A percentile compares a stretch with the other conserved stretches of the same genome.
Conservation (phyloP, 2,113 vertebrate genomes). For the Semnopithecus entellus region DNA sequence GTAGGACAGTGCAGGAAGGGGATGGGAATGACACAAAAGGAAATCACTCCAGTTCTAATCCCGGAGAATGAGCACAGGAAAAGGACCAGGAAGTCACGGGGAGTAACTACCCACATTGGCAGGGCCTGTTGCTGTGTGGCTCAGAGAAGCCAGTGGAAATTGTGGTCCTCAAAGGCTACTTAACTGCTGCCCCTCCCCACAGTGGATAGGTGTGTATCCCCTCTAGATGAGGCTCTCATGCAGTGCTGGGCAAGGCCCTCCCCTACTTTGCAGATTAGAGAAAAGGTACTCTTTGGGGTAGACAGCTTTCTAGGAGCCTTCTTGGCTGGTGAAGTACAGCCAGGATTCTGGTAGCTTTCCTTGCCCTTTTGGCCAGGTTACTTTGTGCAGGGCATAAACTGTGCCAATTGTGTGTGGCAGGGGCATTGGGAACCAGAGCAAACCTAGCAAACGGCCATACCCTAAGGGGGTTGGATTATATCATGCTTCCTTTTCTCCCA, state of each 20-base stretch:
- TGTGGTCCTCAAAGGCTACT: not conserved
- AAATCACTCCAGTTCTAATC: not conserved
- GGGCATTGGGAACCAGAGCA: constrained; percentile 2
- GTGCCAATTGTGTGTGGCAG: not conserved
- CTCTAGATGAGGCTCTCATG: not conserved
- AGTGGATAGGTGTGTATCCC: not conserved
- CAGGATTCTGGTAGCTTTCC: not conserved
- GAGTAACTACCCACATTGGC: not conserved
- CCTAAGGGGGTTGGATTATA: not conserved
- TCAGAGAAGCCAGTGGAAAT: not conserved
- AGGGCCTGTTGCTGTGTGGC: not conserved
- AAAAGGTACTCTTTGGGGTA: not conserved
- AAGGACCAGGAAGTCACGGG: not conserved
- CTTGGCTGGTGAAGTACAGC: not conserved
- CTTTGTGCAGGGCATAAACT: not conserved
- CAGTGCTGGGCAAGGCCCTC: not conserved
- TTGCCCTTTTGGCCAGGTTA: not conserved
- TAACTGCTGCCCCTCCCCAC: not conserved
- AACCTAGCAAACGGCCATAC: not conserved
- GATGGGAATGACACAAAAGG: not conserved
- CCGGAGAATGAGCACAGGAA: not conserved
- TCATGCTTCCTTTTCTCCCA: not conserved
- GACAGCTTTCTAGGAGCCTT: not conserved
- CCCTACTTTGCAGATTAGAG: not conserved
- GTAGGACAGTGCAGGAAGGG: not conserved